Evolutionary conservation across 2,113 vertebrate species (phyloP), one percentile per base, ranked within the genome.

Genomic region (Nesogale talazaci): DNA sequence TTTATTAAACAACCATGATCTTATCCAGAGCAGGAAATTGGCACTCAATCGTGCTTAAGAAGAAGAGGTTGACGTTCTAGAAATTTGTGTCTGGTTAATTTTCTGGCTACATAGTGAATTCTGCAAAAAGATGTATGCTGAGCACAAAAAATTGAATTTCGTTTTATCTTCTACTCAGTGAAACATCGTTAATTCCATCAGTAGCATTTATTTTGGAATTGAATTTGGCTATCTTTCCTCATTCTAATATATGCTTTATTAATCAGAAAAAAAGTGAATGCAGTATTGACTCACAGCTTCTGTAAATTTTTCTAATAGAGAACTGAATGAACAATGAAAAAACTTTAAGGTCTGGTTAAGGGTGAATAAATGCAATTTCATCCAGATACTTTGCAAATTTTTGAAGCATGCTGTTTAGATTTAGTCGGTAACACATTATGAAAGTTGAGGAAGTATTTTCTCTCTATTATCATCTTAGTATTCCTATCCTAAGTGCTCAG

Each of bases 141-240:
- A n/a, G 3, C 65, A 70, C 90, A 61, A 70, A 88, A 95, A 88
- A 85, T 61, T 36, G 90, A 86, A 83, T 83, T 86, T 78, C 70
- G 67, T 52, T 87, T 94, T 94, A 92, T 63, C 61, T 92, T 63
- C 84, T 96, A 92, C 10, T 46, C 46, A 56, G 69, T 89, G 4
- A 16, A 69, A 86, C 72, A 7, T 10, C 87, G 77, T 94, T 90
- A 89, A 79, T 77, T 95, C 6, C 6, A 83, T 78, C 46, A 90
- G 76, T 42, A 83, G 56, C 27, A 6, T 56, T 92, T 40, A 81
- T 36, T 34, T 59, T 89, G 34, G 0, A 80, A 67, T 78, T 92
- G 27, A 69, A 92, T 42, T 83, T 83, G 0, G 5, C 4, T 88
- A 11, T 81, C 29, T 88, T 85, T 46, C 20, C 36, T 83, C 34